phyloP scores from a whole-genome alignment of 2,888 invertebrate species.

The Cotesia congregata region DNA sequence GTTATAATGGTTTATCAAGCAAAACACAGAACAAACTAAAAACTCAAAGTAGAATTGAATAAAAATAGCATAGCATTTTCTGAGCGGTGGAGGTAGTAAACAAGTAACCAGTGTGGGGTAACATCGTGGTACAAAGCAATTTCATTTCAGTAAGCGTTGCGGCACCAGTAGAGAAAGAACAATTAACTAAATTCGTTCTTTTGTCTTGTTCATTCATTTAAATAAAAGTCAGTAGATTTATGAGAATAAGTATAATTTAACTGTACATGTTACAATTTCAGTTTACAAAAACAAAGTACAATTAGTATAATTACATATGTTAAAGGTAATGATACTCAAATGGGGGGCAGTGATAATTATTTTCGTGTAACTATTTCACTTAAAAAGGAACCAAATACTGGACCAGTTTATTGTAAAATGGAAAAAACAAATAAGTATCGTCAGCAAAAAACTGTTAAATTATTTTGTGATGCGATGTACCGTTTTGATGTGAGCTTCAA shows the following conservation, averaged over 20 bases:
- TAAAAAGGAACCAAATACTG: constrained; percentile 71
- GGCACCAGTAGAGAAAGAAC: constrained; percentile 59
- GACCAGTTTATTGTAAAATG: constrained; percentile 73
- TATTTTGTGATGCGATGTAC: constrained; percentile 73
- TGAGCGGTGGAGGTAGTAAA: neutral
- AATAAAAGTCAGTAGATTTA: neutral
- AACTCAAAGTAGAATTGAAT: too few relatives aligned
- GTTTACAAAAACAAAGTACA: neutral
- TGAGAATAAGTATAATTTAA: neutral
- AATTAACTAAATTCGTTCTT: neutral
- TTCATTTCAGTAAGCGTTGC: constrained; percentile 61
- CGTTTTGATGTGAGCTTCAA: constrained; percentile 73
- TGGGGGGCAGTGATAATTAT: constrained; percentile 63
- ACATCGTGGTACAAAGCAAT: neutral
- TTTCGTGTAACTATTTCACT: constrained; percentile 72
- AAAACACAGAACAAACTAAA: too few relatives aligned
- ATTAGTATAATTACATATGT: neutral
- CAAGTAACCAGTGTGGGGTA: neutral
- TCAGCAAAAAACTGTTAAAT: constrained; percentile 73
- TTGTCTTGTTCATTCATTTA: neutral
- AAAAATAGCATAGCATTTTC: too few relatives aligned
- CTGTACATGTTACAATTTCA: neutral
- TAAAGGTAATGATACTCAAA: constrained; percentile 43
- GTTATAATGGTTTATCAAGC: too few relatives aligned
- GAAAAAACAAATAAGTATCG: constrained; percentile 73